Evolutionary conservation across 1,140 invertebrate species (phyloP), one percentile per base, ranked within the genome.

Genomic region (Orius laevigatus): DNA sequence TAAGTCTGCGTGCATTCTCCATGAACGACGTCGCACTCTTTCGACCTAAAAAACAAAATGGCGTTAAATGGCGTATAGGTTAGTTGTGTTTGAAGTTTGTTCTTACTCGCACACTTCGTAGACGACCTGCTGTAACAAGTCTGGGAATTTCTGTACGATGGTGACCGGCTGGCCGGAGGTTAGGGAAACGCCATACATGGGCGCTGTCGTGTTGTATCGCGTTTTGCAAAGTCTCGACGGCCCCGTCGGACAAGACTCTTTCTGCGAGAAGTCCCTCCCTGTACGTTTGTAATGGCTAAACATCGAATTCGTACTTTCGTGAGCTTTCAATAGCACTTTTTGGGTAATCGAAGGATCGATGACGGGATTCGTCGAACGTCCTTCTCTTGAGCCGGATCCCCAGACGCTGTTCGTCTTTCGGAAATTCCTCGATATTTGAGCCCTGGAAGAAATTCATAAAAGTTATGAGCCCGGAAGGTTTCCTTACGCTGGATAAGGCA

Each of bases 121-220:
- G 40, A 92, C 84, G 40, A 91, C 86, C 70, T 92, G 88, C 61
- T 92, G 88, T 31, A 92, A 63, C n/a, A 92, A 69, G 67, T 91
- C 86, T 2, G 88, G 88, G 60, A 92, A 92, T 64, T 91, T 92
- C 67, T 92, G 88, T 16, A 91, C 87, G 55, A 92, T 92, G 25
- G 87, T 90, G 45, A 91, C 86, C 1, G 86, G 85, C 62, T 90
- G 84, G 9, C 87, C 87, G 15, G 85, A 89, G 2, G 88, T 92
- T 5, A 92, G 67, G 16, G 84, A 89, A 16, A 91, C 84, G 4
- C 88, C 88, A 62, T 89, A 90, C 82, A 90, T 86, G 2, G 87
- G 87, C 9, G 87, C 88, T 31, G 87, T 91, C 2, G 87, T 91
- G 64, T 91, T 91, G 65, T 88, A 91, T 41, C 84, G 71, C 3